A percentile compares a stretch with the other conserved stretches of the same genome.
Conservation (phyloP, 2,797 vertebrate species). For the Distichodus sexfasciatus region DNA sequence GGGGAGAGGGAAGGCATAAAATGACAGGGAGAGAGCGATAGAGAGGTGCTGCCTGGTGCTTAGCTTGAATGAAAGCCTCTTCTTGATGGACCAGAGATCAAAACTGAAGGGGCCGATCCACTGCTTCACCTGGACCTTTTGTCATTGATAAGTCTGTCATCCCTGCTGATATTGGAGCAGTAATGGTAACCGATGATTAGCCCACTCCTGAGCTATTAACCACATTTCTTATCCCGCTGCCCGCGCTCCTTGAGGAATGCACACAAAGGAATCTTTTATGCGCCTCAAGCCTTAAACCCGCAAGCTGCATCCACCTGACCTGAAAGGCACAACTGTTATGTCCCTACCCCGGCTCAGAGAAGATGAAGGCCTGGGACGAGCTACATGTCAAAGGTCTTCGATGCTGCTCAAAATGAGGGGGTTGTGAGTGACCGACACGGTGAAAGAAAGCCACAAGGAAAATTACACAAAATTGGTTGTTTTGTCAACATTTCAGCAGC, state of each 20-base stretch:
- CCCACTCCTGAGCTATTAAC: slow-evolving; percentile 89
- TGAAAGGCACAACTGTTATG: slow-evolving; percentile 92
- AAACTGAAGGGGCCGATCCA: slow-evolving; percentile 76
- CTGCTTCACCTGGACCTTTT: slow-evolving; percentile 81
- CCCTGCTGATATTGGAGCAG: slow-evolving; percentile 89
- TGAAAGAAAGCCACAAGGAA: slow-evolving; percentile 82
- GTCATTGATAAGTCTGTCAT: slow-evolving; percentile 97
- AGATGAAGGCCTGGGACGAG: slow-evolving; percentile 63
- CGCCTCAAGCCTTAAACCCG: slow-evolving; percentile 73
- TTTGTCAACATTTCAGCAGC: slow-evolving; percentile 95
- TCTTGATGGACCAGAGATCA: slow-evolving; percentile 88
- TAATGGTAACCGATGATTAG: slow-evolving; percentile 92
- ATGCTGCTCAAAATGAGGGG: slow-evolving; percentile 84
- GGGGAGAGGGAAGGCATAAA: slow-evolving; percentile 77
- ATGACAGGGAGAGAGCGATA: slow-evolving; percentile 77
- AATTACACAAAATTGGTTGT: slow-evolving; percentile 95
- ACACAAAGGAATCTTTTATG: slow-evolving; percentile 89
- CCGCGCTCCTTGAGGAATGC: slow-evolving; percentile 68
- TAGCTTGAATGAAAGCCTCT: slow-evolving; percentile 83
- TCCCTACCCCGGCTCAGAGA: slow-evolving; percentile 69
- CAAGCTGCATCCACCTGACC: slow-evolving; percentile 77
- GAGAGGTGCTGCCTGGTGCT: slow-evolving; percentile 76
- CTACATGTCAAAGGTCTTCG: slow-evolving; percentile 84
- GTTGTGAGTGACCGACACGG: slow-evolving; percentile 79
- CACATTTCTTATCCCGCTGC: slow-evolving; percentile 89